These are phyloP conservation scores for Cavia aperea DNA, from an alignment of 2,113 vertebrate genomes.

Conservation along the genomic window DNA sequence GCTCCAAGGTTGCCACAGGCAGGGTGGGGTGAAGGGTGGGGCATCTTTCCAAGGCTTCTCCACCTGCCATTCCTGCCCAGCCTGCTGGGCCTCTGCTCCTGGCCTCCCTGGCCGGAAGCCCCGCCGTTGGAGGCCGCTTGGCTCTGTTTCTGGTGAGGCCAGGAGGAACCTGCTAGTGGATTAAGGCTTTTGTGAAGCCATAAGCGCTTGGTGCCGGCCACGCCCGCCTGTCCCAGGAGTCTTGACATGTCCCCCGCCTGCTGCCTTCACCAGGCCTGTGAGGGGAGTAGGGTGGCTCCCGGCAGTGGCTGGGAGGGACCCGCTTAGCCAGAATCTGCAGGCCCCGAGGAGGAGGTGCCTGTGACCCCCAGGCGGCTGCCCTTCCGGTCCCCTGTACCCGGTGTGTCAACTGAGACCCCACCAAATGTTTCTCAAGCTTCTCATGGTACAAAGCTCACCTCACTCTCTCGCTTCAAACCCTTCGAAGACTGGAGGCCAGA, in stretches of 20 bases:
- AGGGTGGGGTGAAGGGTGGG: no score
- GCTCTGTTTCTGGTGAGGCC: background rate
- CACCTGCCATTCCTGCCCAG: background rate
- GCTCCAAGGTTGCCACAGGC: no score
- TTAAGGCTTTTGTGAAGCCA: background rate
- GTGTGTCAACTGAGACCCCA: background rate
- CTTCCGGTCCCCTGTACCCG: no score
- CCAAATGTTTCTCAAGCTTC: background rate
- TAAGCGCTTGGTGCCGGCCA: no score
- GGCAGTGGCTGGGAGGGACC: background rate
- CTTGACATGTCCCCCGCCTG: background rate
- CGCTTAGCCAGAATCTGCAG: background rate
- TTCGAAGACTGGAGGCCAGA: background rate
- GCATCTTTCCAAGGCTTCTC: fast-evolving
- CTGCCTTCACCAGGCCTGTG: background rate
- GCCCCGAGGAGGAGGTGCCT: background rate
- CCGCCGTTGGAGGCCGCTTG: background rate
- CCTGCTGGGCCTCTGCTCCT: background rate
- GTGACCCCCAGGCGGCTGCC: background rate
- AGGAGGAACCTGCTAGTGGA: background rate
- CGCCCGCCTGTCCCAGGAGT: background rate
- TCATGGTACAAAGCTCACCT: background rate
- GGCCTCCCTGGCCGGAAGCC: background rate
- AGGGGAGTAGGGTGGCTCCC: no score
- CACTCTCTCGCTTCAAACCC: background rate